phyloP scores from a whole-genome alignment of 2,113 vertebrate species.

The Prolemur simus region DNA sequence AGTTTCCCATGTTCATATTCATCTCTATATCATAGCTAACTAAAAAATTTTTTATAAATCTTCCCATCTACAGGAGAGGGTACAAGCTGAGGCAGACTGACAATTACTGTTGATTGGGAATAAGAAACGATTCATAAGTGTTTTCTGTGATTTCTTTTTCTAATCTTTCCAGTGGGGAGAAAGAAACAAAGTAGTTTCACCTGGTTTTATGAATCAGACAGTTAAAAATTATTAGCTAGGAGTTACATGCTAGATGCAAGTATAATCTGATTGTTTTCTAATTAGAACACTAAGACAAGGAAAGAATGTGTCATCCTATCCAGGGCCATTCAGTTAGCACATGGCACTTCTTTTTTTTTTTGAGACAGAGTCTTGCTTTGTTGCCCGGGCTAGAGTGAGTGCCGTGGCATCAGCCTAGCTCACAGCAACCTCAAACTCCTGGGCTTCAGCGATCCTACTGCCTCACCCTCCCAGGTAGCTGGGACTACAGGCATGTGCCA shows the following conservation, averaged over 20 bases:
- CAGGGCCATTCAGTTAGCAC: background rate
- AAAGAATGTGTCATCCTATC: background rate
- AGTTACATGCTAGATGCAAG: background rate
- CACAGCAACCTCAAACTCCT: no score
- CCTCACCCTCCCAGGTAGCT: no score
- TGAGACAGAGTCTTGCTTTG: no score
- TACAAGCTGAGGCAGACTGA: constrained; percentile 59
- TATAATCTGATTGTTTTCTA: constrained; percentile 1
- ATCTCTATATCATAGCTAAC: constrained; percentile 52
- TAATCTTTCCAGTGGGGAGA: constrained; percentile 5
- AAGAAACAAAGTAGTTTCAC: constrained; percentile 56
- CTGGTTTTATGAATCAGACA: constrained; percentile 42
- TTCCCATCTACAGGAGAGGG: constrained; percentile 44
- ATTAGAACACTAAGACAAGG: background rate
- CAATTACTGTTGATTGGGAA: constrained; percentile 32
- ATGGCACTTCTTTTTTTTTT: background rate
- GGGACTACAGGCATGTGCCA: no score
- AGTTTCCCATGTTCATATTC: constrained; percentile 49
- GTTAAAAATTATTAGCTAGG: background rate
- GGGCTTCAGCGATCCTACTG: no score
- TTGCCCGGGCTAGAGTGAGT: no score
- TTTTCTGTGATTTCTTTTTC: constrained; percentile 28
- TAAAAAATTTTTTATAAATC: constrained; percentile 49
- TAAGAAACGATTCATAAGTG: constrained; percentile 49
- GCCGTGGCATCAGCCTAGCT: no score